Conservation (phyloP, 2,888 invertebrate species). For the Galeruca laticollis region DNA sequence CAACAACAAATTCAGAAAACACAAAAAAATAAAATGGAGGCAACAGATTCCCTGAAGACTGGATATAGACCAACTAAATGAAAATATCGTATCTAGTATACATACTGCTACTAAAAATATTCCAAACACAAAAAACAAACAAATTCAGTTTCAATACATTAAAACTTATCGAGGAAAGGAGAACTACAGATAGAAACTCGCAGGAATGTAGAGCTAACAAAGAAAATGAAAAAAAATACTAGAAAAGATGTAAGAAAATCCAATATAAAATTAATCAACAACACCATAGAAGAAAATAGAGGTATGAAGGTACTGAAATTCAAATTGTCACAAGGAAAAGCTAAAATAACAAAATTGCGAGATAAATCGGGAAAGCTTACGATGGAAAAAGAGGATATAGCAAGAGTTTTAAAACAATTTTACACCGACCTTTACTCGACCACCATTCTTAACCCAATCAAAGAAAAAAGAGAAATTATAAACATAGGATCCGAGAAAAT, state of each 20-base stretch:
- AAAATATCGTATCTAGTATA: background rate
- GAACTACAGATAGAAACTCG: too few species aligned
- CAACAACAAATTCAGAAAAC: too few species aligned
- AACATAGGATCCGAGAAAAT: background rate
- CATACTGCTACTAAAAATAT: background rate
- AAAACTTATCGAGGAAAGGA: too few species aligned
- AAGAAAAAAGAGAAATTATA: background rate
- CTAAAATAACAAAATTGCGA: too few species aligned
- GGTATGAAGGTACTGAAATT: conserved; percentile 1
- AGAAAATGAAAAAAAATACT: too few species aligned
- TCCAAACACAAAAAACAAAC: background rate
- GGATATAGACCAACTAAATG: background rate
- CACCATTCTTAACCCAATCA: background rate
- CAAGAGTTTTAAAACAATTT: background rate
- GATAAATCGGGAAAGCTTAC: too few species aligned
- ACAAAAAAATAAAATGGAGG: background rate
- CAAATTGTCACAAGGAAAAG: background rate
- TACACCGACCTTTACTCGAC: too few species aligned
- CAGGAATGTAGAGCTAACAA: too few species aligned
- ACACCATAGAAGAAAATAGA: conserved; percentile 1
- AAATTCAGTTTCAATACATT: too few species aligned
- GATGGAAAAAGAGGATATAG: background rate
- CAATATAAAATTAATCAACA: background rate
- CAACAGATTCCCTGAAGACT: background rate
- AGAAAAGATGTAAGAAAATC: too few species aligned